Conservation (phyloP, 2,113 vertebrate species). For the Narcine bancroftii region DNA sequence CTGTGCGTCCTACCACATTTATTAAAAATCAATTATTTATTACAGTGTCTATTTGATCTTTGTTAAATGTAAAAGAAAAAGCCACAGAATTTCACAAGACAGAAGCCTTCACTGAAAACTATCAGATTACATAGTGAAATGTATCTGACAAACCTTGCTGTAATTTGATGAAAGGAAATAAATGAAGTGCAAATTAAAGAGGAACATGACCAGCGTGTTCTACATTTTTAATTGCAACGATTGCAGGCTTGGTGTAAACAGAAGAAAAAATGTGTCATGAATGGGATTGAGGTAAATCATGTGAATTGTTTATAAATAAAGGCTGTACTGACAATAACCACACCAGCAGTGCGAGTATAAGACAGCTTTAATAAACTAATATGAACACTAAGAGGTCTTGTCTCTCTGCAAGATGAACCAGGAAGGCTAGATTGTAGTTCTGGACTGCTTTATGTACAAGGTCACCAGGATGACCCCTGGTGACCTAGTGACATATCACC, state of each 20-base stretch:
- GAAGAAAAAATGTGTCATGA: constrained; percentile 2
- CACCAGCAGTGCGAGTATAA: no score
- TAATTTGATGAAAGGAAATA: constrained; percentile 25
- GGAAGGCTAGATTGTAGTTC: no score
- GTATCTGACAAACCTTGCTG: neutral
- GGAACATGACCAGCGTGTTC: neutral
- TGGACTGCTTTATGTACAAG: no score
- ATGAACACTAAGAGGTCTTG: no score
- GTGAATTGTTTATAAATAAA: neutral
- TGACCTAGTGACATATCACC: no score
- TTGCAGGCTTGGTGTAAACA: neutral
- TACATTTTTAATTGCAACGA: constrained; percentile 13
- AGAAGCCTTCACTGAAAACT: neutral
- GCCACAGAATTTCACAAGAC: constrained; percentile 1
- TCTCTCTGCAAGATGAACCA: no score
- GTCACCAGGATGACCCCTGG: no score
- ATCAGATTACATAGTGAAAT: constrained; percentile 10
- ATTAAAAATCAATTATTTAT: constrained; percentile 35
- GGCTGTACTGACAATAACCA: no score
- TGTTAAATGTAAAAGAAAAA: constrained; percentile 14
- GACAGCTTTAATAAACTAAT: no score
- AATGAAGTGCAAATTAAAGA: constrained; percentile 19
- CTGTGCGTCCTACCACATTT: neutral
- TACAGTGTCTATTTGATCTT: neutral
- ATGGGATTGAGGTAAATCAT: neutral